A percentile compares a stretch with the other conserved stretches of the same genome.
These are phyloP conservation scores for Alauda arvensis DNA, from an alignment of 2,797 vertebrate species.

Conservation along the genomic window DNA sequence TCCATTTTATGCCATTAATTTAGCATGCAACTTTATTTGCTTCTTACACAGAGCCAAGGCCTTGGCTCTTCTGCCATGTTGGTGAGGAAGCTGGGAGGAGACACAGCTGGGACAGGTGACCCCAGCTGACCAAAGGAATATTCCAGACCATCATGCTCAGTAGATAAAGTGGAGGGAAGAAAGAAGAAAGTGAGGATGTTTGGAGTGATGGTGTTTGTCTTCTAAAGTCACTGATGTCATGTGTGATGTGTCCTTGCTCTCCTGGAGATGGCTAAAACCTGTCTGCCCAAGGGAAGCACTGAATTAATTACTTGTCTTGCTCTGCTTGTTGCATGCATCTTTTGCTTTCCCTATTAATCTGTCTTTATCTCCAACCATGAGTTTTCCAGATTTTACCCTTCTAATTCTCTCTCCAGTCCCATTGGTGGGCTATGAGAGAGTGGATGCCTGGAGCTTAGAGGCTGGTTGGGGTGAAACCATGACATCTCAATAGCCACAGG, in stretches of 20 bases:
- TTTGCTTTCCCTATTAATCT: neutral
- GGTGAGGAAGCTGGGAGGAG: neutral
- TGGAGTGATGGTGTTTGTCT: neutral
- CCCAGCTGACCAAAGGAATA: neutral
- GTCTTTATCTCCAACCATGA: neutral
- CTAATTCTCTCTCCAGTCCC: fast-evolving
- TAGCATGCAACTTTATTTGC: neutral
- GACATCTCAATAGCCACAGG: neutral
- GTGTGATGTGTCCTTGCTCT: neutral
- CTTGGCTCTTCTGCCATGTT: fast-evolving
- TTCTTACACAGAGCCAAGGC: neutral
- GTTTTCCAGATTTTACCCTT: neutral
- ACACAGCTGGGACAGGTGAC: neutral
- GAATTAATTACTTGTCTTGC: neutral
- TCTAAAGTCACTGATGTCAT: neutral
- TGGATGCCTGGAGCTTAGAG: neutral
- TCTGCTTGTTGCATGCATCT: neutral
- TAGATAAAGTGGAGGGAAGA: neutral
- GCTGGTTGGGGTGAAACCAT: neutral
- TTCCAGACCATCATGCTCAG: neutral
- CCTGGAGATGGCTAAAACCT: neutral
- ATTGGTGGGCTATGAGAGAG: fast-evolving
- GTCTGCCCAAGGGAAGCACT: neutral
- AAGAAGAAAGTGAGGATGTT: neutral
- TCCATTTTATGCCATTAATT: neutral